Conservation (phyloP, 2,797 vertebrate species). For the Setipinna tenuifilis region DNA sequence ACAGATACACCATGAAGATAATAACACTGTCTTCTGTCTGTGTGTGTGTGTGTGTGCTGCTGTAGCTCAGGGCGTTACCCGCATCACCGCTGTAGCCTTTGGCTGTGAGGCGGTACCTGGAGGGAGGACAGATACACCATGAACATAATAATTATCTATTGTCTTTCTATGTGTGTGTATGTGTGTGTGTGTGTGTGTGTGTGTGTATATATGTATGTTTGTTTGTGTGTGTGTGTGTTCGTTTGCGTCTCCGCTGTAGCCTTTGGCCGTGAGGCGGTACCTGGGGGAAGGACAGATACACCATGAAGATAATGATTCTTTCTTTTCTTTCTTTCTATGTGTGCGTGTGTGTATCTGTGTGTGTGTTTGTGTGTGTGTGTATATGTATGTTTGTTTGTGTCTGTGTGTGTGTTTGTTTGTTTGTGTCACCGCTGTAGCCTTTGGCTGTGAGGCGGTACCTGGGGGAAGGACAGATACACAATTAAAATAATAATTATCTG, state of each 20-base stretch:
- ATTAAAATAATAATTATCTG: conserved; percentile 46
- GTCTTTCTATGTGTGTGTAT: no score
- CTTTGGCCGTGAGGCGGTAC: conserved; percentile 77
- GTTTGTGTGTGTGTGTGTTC: conserved; percentile 23
- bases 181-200: no score
- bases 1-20: neutral
- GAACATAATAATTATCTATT: no score
- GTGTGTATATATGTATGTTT: no score
- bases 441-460: conserved; percentile 78
- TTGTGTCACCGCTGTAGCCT: conserved; percentile 80
- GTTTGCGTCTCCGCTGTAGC: conserved; percentile 78
- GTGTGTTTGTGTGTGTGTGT: no score
- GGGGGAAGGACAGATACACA: conserved; percentile 26
- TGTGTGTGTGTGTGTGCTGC: no score
- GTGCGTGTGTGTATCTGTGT: no score
- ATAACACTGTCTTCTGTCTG: no score
- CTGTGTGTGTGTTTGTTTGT: conserved; percentile 42
- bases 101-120: conserved; percentile 77
- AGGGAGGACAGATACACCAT: neutral
- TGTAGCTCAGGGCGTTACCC: conserved; percentile 82
- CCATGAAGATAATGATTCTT: no score
- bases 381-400: no score
- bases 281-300: conserved; percentile 53
- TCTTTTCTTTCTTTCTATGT: no score
- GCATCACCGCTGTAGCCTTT: conserved; percentile 80